Evolutionary conservation across 2,797 vertebrate genomes (phyloP).

Genomic region (Phalanger gymnotis): DNA sequence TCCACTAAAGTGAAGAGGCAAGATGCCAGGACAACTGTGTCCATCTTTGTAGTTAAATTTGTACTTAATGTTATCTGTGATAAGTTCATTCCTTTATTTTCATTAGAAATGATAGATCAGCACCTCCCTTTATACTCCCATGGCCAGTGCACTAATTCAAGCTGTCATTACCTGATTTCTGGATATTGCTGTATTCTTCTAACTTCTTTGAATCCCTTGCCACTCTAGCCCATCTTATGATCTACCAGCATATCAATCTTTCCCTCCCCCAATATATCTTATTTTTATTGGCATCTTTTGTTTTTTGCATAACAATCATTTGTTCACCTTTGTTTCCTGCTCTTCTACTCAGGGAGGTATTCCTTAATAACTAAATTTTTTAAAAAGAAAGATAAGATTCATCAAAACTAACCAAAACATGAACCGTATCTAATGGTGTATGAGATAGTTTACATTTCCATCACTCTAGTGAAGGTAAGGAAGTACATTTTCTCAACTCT

Average conservation of each 20-base stretch:
- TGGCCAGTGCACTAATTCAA: not conserved
- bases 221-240: not conserved
- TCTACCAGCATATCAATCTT: not conserved
- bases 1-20: not conserved
- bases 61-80: not conserved
- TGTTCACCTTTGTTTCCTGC: conserved; percentile 22
- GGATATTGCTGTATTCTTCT: not conserved
- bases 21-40: not conserved
- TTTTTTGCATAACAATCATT: conserved; percentile 30
- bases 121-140: not conserved
- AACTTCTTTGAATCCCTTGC: not conserved
- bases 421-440: not conserved
- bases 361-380: not conserved
- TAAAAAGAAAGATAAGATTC: not conserved
- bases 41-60: not conserved
- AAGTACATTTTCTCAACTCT: not conserved
- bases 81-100: not conserved
- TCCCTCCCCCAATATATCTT: not conserved
- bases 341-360: conserved; percentile 1
- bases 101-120: not conserved
- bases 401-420: not conserved
- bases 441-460: not conserved
- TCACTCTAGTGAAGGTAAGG: not conserved
- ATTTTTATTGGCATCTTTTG: not conserved
- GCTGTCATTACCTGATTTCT: not conserved